A percentile compares a stretch with the other conserved stretches of the same genome.
Conservation (phyloP, 1,140 invertebrate species). For the Listronotus oregonensis region DNA sequence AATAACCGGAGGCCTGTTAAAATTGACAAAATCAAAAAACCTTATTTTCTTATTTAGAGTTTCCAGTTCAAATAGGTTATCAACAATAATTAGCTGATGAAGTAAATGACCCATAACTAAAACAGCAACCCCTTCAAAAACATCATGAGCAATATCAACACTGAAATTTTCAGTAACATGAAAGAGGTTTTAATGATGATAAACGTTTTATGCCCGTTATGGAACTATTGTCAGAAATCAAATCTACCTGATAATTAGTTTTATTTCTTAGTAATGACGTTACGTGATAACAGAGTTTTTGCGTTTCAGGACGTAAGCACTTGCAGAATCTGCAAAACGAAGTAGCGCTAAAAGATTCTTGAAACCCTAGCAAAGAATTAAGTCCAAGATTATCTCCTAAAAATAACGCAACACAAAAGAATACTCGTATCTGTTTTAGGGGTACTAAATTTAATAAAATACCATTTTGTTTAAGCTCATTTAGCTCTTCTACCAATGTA, state of each 20-base stretch:
- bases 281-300: background rate
- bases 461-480: slow-evolving; percentile 2
- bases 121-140: slow-evolving; percentile 7
- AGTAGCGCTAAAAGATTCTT: background rate
- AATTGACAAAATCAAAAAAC: slow-evolving; percentile 13
- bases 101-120: background rate
- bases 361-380: background rate
- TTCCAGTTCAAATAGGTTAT: slow-evolving; percentile 3
- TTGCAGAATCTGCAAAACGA: slow-evolving; percentile 7
- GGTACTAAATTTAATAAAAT: background rate
- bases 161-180: slow-evolving; percentile 13
- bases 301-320: background rate
- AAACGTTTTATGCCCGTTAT: background rate
- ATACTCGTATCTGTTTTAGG: background rate
- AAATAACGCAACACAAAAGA: slow-evolving; percentile 4
- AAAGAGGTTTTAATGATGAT: slow-evolving; percentile 5
- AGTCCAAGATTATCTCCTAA: slow-evolving; percentile 7
- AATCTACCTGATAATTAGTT: background rate
- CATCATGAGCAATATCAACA: slow-evolving; percentile 10
- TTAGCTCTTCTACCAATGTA: slow-evolving; percentile 16
- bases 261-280: background rate
- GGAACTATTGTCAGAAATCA: background rate
- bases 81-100: slow-evolving; percentile 4
- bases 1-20: slow-evolving; percentile 11
- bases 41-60: slow-evolving; percentile 11